phyloP scores from a whole-genome alignment of 35 echinoderm and acorn worm genomes.

The Lytechinus variegatus region DNA sequence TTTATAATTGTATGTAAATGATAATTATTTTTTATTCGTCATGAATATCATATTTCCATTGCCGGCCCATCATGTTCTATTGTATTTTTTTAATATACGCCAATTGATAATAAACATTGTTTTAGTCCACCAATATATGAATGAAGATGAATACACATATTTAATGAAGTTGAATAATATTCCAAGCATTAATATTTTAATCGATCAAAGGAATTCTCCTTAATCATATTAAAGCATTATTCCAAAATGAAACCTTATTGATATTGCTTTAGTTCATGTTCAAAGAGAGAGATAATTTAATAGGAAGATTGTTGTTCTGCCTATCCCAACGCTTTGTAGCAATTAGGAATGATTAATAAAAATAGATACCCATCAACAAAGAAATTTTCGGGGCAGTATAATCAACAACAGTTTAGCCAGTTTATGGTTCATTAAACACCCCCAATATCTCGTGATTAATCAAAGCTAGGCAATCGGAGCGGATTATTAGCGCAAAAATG shows the following conservation, averaged over 20 bases:
- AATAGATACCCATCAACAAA: conserved; percentile 15
- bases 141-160: too few relatives aligned
- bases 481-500: conserved; percentile 39
- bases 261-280: not conserved
- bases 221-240: not conserved
- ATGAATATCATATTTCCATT: too few relatives aligned
- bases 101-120: too few relatives aligned
- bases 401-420: conserved; percentile 40
- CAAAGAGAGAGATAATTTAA: conserved; percentile 14
- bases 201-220: not conserved
- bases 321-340: not conserved
- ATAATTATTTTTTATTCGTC: too few relatives aligned
- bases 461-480: conserved; percentile 30
- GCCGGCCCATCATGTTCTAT: too few relatives aligned
- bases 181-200: not conserved
- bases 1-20: too few relatives aligned
- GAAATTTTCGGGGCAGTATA: not conserved
- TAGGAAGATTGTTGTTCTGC: not conserved
- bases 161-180: too few relatives aligned
- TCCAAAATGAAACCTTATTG: not conserved
- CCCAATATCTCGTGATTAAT: conserved; percentile 32
- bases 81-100: too few relatives aligned
- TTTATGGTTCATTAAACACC: conserved; percentile 24
- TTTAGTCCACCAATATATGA: too few relatives aligned
- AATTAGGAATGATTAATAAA: not conserved